Conservation (phyloP, 1,140 invertebrate genomes). For the Latrodectus geometricus region DNA sequence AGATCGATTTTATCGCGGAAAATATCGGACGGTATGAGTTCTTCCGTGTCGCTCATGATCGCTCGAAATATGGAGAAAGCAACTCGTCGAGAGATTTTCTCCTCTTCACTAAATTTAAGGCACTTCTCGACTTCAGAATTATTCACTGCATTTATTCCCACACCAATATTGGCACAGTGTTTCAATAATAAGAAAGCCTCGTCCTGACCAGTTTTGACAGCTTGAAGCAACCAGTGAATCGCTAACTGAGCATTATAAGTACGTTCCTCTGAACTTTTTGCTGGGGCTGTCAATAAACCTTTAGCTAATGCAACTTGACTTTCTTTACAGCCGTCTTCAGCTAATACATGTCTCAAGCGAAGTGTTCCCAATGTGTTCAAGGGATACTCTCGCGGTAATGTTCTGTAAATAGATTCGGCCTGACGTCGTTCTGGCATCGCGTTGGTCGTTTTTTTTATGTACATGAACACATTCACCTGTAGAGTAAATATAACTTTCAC, state of each 20-base stretch:
- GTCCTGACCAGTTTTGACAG: slow-evolving; percentile 88
- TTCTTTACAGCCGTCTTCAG: slow-evolving; percentile 84
- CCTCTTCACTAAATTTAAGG: slow-evolving; percentile 31
- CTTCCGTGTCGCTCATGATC: slow-evolving; percentile 58
- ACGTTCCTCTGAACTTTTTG: slow-evolving; percentile 73
- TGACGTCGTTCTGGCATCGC: slow-evolving; percentile 45
- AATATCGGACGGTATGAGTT: slow-evolving; percentile 16
- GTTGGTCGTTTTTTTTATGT: slow-evolving; percentile 44
- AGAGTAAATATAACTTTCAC: slow-evolving; percentile 46
- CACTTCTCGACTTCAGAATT: slow-evolving; percentile 52
- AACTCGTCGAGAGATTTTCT: slow-evolving; percentile 39
- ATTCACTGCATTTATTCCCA: slow-evolving; percentile 68
- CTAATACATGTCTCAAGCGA: slow-evolving; percentile 78
- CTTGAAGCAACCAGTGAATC: slow-evolving; percentile 88
- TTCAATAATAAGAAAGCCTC: slow-evolving; percentile 84
- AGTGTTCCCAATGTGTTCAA: slow-evolving; percentile 26
- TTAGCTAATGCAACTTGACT: slow-evolving; percentile 84
- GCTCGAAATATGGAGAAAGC: slow-evolving; percentile 37
- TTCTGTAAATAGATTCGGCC: slow-evolving; percentile 47
- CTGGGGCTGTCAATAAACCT: slow-evolving; percentile 78
- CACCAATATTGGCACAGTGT: slow-evolving; percentile 81
- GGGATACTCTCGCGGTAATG: slow-evolving; percentile 29
- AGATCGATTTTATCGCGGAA: slow-evolving; percentile 44
- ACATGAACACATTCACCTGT: slow-evolving; percentile 21
- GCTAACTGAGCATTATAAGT: slow-evolving; percentile 78